These are phyloP conservation scores for Meloidogyne exigua DNA, from an alignment of 1,140 invertebrate genomes.

Conservation along the genomic window DNA sequence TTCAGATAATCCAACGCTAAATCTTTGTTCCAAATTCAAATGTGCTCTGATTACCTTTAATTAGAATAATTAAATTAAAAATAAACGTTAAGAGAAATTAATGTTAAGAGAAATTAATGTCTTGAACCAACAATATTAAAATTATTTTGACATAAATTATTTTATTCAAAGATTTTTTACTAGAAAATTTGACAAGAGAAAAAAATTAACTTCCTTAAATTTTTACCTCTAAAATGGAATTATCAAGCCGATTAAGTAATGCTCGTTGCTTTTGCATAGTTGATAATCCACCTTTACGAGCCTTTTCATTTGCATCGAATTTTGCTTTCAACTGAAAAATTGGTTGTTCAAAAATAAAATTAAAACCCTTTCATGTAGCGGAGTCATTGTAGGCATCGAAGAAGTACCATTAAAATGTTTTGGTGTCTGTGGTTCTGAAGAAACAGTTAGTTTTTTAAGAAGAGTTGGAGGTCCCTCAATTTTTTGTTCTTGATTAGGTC, in stretches of 20 bases:
- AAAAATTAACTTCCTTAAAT: too few relatives aligned
- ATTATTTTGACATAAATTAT: too few relatives aligned
- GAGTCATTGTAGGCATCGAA: neutral
- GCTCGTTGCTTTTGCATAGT: neutral
- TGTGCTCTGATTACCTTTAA: conserved; percentile 21
- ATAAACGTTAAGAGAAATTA: neutral
- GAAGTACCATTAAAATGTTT: conserved; percentile 5
- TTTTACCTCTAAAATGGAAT: conserved; percentile 11
- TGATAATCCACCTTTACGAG: neutral
- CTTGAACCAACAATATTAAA: too few relatives aligned
- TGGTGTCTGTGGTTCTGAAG: conserved; percentile 14
- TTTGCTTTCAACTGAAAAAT: conserved; percentile 14
- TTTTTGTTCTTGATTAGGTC: conserved; percentile 1
- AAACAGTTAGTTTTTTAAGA: neutral
- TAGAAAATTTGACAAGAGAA: too few relatives aligned
- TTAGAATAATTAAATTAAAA: neutral
- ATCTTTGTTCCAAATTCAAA: conserved; percentile 21
- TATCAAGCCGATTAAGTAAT: conserved; percentile 12
- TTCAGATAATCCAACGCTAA: conserved; percentile 12
- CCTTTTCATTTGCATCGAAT: conserved; percentile 6
- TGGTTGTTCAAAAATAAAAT: neutral
- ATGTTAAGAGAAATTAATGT: too few relatives aligned
- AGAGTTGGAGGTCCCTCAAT: conserved; percentile 6
- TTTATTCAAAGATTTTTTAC: neutral
- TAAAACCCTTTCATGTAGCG: neutral